Percentiles rank a stretch among this genome's conserved stretches.
Conservation (phyloP, 1,140 invertebrate genomes). For the Penaeus indicus region DNA sequence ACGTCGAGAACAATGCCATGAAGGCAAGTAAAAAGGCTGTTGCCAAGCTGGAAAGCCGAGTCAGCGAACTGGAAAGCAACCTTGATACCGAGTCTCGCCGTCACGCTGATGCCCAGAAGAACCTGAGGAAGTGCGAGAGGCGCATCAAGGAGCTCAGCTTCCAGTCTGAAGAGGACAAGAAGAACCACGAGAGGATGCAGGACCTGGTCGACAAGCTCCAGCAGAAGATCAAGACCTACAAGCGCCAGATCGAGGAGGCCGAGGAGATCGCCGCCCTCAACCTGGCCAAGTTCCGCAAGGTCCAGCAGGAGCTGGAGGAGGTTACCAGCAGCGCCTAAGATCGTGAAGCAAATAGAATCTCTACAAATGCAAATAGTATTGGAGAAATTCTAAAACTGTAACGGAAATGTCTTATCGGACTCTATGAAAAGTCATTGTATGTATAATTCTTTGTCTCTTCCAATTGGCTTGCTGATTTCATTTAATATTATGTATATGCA, state of each 20-base stretch:
- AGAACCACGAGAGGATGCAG: constrained; percentile 74
- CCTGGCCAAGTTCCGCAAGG: constrained; percentile 56
- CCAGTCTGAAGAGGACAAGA: constrained; percentile 72
- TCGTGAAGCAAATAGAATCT: too few species aligned
- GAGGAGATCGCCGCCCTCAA: constrained; percentile 59
- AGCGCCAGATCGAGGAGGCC: constrained; percentile 59
- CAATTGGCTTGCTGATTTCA: too few species aligned
- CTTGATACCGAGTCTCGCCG: constrained; percentile 97
- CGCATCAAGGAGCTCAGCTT: constrained; percentile 61
- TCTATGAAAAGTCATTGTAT: too few species aligned
- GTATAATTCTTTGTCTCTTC: too few species aligned
- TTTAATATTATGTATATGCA: too few species aligned
- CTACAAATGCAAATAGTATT: too few species aligned
- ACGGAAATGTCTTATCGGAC: too few species aligned
- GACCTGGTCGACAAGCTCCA: constrained; percentile 77
- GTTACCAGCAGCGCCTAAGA: constrained; percentile 52
- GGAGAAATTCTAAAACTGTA: too few species aligned
- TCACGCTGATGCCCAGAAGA: constrained; percentile 66
- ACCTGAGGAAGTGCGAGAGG: constrained; percentile 62
- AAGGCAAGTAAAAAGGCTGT: constrained; percentile 99
- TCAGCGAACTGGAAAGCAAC: constrained; percentile 95
- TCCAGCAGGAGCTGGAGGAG: constrained; percentile 73
- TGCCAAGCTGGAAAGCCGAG: constrained; percentile 96
- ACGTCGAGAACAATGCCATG: constrained; percentile 82
- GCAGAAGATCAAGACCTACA: constrained; percentile 63